Base-by-base conservation (phyloP, 1,140 invertebrate species). In the Anastrepha obliqua region DNA sequence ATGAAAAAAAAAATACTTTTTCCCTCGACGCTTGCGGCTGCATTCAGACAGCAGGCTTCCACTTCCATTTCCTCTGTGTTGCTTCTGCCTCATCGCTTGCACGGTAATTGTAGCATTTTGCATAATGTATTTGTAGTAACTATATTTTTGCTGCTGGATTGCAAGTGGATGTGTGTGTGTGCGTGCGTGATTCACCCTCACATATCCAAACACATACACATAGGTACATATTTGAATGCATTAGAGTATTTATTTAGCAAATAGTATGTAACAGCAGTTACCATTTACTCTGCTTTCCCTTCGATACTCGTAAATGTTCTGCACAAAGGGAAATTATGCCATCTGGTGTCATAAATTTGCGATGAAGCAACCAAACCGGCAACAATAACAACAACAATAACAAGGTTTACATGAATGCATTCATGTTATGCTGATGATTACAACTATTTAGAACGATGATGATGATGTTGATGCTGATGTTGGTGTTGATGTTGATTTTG, bases 331-430 rank as follows among this genome's bases (percentile, higher is more conserved):
- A 81, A 81, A 81, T 81, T 51, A 81, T 81, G 74, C 74, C 74
- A 81, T 51, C 74, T 81, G 74, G 74, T 81, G 74, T 81, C 74
- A 81, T 81, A 81, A 81, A 81, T 81, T 81, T 81, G 74, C 74
- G 8, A 47, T 81, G 47, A 13, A 20, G 74, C 74, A 81, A 51
- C 5, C 70, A 47, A 74, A 47, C 15, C 44, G 44, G 9, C 44
- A 74, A 11, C 11, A 74, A 51, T 3, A 67, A 74, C 13, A 74
- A 44, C 67, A 70, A 70, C 67, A 47, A 47, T 5, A 70, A 39
- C 65, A 47, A 47, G 42, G 15, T 78, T 4, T 8, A 81, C 74
- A 81, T 58, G 6, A 58, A 9, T 81, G 74, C 51, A 81, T 5
- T 9, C 47, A 55, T 81, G 47, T 81, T 81, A 29, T 44, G 42